These are phyloP conservation scores for Heliconius eleuchia DNA, from an alignment of 1,140 invertebrate genomes.

Conservation along the genomic window DNA sequence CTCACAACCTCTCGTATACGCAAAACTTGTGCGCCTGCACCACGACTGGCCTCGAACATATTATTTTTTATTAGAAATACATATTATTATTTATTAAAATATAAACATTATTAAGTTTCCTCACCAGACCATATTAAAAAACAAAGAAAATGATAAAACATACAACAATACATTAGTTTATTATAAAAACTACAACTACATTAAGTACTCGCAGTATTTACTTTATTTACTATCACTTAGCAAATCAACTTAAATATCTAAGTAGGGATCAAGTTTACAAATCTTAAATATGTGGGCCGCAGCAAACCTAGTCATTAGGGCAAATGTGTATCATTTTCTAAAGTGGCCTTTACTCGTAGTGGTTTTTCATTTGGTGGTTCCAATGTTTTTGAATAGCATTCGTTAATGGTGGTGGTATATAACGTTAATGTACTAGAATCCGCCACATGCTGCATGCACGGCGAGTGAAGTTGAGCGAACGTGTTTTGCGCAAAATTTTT, in stretches of 20 bases:
- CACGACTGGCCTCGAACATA: too few species aligned
- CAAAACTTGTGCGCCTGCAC: too few species aligned
- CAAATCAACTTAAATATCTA: slow-evolving; percentile 13
- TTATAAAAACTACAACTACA: not conserved
- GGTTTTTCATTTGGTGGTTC: not conserved
- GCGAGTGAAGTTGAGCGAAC: too few species aligned
- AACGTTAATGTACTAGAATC: too few species aligned
- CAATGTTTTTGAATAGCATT: not conserved
- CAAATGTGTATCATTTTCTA: slow-evolving; percentile 29
- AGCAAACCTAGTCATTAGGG: slow-evolving; percentile 18
- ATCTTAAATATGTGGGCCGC: slow-evolving; percentile 14
- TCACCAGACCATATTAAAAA: not conserved
- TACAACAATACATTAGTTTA: not conserved
- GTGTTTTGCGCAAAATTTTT: too few species aligned
- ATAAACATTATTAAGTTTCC: too few species aligned
- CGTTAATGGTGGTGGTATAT: not conserved
- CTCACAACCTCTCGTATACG: too few species aligned
- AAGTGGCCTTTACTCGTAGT: slow-evolving; percentile 18
- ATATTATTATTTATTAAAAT: too few species aligned
- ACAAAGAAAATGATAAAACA: not conserved
- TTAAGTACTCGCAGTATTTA: not conserved
- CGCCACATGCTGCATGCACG: too few species aligned
- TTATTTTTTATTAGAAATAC: too few species aligned
- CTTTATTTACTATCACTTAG: not conserved
- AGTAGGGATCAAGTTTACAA: slow-evolving; percentile 29